Base-by-base conservation (phyloP, 2,113 vertebrate species). In the Psilopogon haemacephalus region DNA sequence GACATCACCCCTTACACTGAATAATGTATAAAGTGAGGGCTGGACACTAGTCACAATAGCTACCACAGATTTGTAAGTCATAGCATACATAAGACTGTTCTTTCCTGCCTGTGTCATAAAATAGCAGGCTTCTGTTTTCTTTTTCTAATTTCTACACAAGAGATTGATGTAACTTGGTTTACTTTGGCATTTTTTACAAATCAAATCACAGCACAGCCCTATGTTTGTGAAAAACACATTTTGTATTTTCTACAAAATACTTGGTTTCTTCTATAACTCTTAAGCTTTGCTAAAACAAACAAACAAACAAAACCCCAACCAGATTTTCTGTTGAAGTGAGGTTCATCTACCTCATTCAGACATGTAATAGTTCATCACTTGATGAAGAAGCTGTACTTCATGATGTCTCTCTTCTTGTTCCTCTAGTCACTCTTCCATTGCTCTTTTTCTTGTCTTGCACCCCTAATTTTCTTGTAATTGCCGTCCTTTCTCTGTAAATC, bases 1-100 rank as follows among this genome's bases (percentile, higher is more conserved):
- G 94, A 97, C 94, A 97, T 95, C 94, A 96, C 63, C 56, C 42
- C 91, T 93, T 93, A 79, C 74, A 86, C 73, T 58, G 78, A 87
- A 55, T 91, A 87, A 86, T 86, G 87, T 95, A 94, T 95, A 94
- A 97, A 93, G 80, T 89, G 86, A 89, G 70, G 46, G 54, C 48
- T 77, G 84, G 67, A 69, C 46, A 70, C 38, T 1, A 6, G 63
- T 80, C 28, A 89, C 68, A 91, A 71, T 30, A 89, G 77, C 52
- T 90, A 69, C 65, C 59, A 46, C 50, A 63, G 64, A 85, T 86
- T 82, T 87, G 32, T 84, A 69, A 93, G 7, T 77, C 76, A 56
- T 15, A 42, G 44, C 16, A 42, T 33, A 67, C 24, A 70, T n/a
- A 50, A 73, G 13, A 80, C 58, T 84, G 15, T 32, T 75, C 42